Percentiles rank a stretch among this genome's conserved stretches.
Conservation (phyloP, 2,797 vertebrate genomes). For the Ataeniobius toweri region DNA sequence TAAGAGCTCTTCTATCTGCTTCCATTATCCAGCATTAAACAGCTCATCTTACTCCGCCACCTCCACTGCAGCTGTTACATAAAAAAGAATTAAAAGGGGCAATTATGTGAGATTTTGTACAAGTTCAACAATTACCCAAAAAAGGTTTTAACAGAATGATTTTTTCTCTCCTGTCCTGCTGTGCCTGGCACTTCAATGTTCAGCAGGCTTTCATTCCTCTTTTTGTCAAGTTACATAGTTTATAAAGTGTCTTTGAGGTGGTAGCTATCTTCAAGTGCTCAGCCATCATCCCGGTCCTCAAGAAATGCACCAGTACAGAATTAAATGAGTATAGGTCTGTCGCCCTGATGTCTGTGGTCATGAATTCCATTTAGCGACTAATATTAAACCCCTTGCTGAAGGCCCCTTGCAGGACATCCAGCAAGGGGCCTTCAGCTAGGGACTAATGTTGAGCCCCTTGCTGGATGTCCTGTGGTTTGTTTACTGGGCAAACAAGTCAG, state of each 20-base stretch:
- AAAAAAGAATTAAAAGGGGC: conserved; percentile 44
- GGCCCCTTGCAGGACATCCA: too few species aligned
- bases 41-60: conserved; percentile 45
- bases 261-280: too few species aligned
- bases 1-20: conserved; percentile 48
- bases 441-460: too few species aligned
- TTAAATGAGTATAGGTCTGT: too few species aligned
- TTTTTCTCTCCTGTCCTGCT: conserved; percentile 13
- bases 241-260: neutral
- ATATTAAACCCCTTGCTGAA: too few species aligned
- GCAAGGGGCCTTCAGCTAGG: too few species aligned
- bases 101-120: conserved; percentile 43
- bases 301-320: too few species aligned
- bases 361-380: too few species aligned
- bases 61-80: conserved; percentile 51
- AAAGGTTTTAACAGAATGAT: conserved; percentile 12
- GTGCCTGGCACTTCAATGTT: neutral
- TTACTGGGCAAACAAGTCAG: too few species aligned
- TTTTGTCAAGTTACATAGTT: neutral
- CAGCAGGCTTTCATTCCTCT: neutral
- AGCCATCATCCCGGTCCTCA: too few species aligned
- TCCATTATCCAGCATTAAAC: conserved; percentile 35
- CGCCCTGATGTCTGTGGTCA: too few species aligned
- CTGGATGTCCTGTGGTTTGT: too few species aligned
- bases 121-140: conserved; percentile 30